Evolutionary conservation across 2,113 vertebrate species (phyloP).

Genomic region (Globicephala melas): DNA sequence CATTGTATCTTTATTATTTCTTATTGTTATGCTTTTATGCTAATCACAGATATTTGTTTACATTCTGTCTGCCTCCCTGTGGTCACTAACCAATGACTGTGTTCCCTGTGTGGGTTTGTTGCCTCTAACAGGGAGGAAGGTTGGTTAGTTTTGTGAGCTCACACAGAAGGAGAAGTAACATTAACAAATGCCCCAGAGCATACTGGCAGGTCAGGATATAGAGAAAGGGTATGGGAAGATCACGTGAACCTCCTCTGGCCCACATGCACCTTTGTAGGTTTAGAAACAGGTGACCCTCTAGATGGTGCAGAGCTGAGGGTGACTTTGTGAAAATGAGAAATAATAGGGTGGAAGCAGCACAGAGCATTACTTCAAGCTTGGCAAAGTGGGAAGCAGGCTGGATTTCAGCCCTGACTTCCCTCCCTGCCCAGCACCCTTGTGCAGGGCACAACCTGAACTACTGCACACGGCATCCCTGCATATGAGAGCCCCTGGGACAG

Average conservation of each 20-base stretch:
- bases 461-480: neutral
- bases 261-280: neutral
- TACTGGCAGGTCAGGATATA: neutral
- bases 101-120: neutral
- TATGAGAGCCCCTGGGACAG: neutral
- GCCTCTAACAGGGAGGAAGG: neutral
- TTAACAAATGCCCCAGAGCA: neutral
- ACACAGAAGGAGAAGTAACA: neutral
- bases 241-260: neutral
- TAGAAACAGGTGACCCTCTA: neutral
- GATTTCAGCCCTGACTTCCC: neutral
- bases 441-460: neutral
- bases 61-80: neutral
- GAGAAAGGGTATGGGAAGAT: neutral
- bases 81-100: rapidly evolving
- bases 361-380: neutral
- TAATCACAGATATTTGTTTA: neutral
- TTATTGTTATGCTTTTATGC: neutral
- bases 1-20: neutral
- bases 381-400: neutral
- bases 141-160: neutral
- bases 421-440: neutral
- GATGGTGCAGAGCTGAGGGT: neutral
- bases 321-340: neutral
- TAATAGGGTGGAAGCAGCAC: neutral